Evolutionary conservation across 2,113 vertebrate species (phyloP), one percentile per base, ranked within the genome.

Genomic region (Meles meles): DNA sequence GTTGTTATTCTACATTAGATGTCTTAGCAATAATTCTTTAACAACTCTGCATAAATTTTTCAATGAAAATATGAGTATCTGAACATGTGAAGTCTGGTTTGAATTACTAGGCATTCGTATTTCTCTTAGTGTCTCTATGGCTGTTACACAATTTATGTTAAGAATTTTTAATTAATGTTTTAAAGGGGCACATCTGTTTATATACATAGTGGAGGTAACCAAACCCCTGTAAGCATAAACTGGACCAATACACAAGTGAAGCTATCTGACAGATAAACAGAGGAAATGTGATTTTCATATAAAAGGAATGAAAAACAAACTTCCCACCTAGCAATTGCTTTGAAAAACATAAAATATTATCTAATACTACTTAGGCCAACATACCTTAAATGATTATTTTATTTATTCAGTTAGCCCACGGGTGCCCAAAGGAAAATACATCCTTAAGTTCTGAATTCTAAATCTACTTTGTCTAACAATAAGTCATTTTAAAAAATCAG

Each of bases 31-130:
- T 49, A 59, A 49, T 82, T 94, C 59, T 95, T 86, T 63, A 80
- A 72, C 18, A 93, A 82, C 15, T 85, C 63, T 88, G 21, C 63
- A 79, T 89, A 95, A 74, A 93, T 86, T 96, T 96, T 89, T 93
- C 55, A 94, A 61, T 86, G 61, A 96, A 95, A 93, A 96, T 86
- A 93, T 34, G 37, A 17, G 9, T 49, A 79, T 76, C 69, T 85
- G 29, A 94, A 57, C 49, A 85, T 27, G 25, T 52, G 29, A 94
- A 93, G 92, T 7, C 61, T 88, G 39, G 25, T 82, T 86, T 96
- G 61, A 88, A 90, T 84, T 69, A 72, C 21, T 86, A 67, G 69
- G 47, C 59, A 82, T 80, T 67, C 89, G 88, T 88, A 34, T 77
- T 84, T 39, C 83, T 63, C 42, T 82, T 69, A 49, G 20, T 90